Conservation (phyloP, 2,113 vertebrate species). For the Ibidorhyncha struthersii region DNA sequence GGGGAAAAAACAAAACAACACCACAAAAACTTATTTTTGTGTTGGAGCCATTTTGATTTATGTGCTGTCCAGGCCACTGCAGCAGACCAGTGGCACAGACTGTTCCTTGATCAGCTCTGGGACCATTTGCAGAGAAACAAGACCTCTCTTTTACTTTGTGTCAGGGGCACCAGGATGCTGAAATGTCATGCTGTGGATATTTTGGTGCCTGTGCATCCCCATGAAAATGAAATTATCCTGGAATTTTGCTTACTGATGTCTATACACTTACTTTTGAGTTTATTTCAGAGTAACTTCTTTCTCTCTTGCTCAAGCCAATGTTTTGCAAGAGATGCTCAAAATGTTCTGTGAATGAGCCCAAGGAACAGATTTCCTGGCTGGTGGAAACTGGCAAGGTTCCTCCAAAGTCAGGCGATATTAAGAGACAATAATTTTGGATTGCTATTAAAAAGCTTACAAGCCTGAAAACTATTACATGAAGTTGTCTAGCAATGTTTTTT, state of each 20-base stretch:
- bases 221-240: background rate
- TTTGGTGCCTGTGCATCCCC: background rate
- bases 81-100: too few relatives aligned
- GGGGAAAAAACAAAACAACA: background rate
- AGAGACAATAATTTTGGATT: constrained; percentile 19
- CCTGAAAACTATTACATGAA: background rate
- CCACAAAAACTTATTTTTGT: background rate
- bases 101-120: background rate
- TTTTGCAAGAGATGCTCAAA: constrained; percentile 13
- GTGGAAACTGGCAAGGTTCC: constrained; percentile 8
- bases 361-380: constrained; percentile 50
- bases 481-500: constrained; percentile 10
- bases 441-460: background rate
- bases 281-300: background rate
- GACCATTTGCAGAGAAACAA: background rate
- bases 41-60: background rate
- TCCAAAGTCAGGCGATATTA: background rate
- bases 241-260: background rate
- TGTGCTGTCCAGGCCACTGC: background rate
- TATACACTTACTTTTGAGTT: background rate
- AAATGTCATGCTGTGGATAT: background rate
- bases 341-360: constrained; percentile 40
- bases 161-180: background rate
- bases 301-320: background rate
- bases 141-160: background rate